Conservation (phyloP, 1,140 invertebrate species). For the Araneus ventricosus region DNA sequence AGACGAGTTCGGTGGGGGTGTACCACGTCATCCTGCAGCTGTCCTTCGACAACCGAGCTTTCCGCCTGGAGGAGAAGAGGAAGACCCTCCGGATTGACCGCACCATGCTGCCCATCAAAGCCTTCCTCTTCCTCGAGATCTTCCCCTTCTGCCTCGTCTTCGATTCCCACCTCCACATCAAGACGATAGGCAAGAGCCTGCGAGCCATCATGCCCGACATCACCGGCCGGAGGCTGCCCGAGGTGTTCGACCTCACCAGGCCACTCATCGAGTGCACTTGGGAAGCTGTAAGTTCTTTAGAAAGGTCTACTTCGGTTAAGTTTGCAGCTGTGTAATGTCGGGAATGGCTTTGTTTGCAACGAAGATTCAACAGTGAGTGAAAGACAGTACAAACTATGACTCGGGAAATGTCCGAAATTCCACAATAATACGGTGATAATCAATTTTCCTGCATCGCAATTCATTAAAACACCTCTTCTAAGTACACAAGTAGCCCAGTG, state of each 20-base stretch:
- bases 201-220: constrained; percentile 91
- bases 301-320: too few relatives aligned
- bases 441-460: too few relatives aligned
- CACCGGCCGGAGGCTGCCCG: constrained; percentile 52
- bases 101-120: constrained; percentile 87
- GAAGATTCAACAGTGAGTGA: too few relatives aligned
- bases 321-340: background rate
- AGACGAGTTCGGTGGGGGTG: constrained; percentile 93
- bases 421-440: too few relatives aligned
- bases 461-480: too few relatives aligned
- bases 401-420: too few relatives aligned
- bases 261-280: constrained; percentile 76
- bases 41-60: constrained; percentile 95
- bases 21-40: constrained; percentile 95
- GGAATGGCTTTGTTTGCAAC: background rate
- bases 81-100: constrained; percentile 77
- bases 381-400: too few relatives aligned
- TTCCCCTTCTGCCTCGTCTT: constrained; percentile 99
- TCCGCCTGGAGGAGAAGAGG: constrained; percentile 76
- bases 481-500: too few relatives aligned
- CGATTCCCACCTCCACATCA: constrained; percentile 94
- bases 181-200: constrained; percentile 94
- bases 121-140: constrained; percentile 93
- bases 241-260: constrained; percentile 76
- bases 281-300: constrained; percentile 74